These are phyloP conservation scores for Conomelus anceps DNA, from an alignment of 2,888 invertebrate species.

Conservation along the genomic window DNA sequence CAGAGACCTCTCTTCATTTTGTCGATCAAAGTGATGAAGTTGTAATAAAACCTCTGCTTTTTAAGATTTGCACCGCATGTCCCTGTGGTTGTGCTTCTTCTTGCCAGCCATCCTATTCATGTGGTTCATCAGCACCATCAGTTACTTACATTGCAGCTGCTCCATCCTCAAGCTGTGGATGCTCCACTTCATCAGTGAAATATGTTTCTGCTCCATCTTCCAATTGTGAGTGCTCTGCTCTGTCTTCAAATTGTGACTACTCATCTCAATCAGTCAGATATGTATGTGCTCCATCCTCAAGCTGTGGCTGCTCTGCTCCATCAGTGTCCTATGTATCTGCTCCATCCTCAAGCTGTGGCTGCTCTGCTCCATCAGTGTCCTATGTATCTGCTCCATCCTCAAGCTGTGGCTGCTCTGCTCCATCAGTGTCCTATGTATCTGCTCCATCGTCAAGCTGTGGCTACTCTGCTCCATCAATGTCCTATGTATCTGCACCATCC, in stretches of 20 bases:
- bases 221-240: too few relatives aligned
- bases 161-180: neutral
- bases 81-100: neutral
- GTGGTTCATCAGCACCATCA: neutral
- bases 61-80: neutral
- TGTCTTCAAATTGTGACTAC: neutral
- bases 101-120: neutral
- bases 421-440: neutral
- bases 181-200: neutral
- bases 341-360: neutral
- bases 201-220: neutral
- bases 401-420: neutral
- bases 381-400: neutral
- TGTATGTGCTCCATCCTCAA: neutral
- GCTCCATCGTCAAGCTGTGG: neutral
- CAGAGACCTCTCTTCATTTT: too few relatives aligned
- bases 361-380: neutral
- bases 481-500: neutral
- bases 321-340: neutral
- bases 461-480: neutral
- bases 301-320: neutral
- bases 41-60: neutral
- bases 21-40: too few relatives aligned
- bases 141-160: neutral
- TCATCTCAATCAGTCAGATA: neutral